Evolutionary conservation across 2,888 invertebrate species (phyloP).

Genomic region (Caenorhabditis virilis): DNA sequence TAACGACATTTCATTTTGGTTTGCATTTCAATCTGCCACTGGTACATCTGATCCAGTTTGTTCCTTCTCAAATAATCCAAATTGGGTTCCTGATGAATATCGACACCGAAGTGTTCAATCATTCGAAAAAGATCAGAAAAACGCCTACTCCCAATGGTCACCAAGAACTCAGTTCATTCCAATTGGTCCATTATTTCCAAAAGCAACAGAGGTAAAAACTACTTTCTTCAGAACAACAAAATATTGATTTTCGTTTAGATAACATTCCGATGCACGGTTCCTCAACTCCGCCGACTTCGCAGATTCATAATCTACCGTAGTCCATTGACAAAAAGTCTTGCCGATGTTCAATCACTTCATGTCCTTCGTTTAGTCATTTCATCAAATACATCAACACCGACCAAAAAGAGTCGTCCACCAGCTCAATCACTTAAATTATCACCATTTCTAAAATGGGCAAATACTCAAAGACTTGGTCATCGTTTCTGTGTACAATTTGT

Average conservation of each 20-base stretch:
- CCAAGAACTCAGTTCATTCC: slow-evolving; percentile 46
- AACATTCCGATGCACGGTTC: slow-evolving; percentile 39
- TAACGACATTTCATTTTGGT: slow-evolving; percentile 45
- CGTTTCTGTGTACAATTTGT: slow-evolving; percentile 36
- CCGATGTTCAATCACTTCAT: slow-evolving; percentile 26
- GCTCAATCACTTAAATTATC: slow-evolving; percentile 33
- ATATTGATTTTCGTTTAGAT: slow-evolving; percentile 16
- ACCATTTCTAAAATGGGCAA: slow-evolving; percentile 35
- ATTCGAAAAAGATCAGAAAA: slow-evolving; percentile 24
- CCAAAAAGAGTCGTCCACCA: slow-evolving; percentile 13
- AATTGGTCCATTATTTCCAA: slow-evolving; percentile 41
- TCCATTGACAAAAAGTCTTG: slow-evolving; percentile 28
- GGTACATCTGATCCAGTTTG: slow-evolving; percentile 37
- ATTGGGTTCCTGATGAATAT: slow-evolving; percentile 27
- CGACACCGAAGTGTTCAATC: slow-evolving; percentile 21
- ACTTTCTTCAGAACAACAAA: not conserved
- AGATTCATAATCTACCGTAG: slow-evolving; percentile 42
- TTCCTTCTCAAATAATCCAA: slow-evolving; percentile 16
- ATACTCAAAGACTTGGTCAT: slow-evolving; percentile 17
- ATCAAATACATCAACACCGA: slow-evolving; percentile 13
- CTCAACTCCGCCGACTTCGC: slow-evolving; percentile 46
- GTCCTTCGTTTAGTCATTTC: slow-evolving; percentile 39
- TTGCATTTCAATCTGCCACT: slow-evolving; percentile 40
- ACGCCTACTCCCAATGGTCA: slow-evolving; percentile 38
- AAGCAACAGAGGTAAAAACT: slow-evolving; percentile 33